phyloP scores from a whole-genome alignment of 2,888 invertebrate genomes.

The Dasysyrphus albostriatus region DNA sequence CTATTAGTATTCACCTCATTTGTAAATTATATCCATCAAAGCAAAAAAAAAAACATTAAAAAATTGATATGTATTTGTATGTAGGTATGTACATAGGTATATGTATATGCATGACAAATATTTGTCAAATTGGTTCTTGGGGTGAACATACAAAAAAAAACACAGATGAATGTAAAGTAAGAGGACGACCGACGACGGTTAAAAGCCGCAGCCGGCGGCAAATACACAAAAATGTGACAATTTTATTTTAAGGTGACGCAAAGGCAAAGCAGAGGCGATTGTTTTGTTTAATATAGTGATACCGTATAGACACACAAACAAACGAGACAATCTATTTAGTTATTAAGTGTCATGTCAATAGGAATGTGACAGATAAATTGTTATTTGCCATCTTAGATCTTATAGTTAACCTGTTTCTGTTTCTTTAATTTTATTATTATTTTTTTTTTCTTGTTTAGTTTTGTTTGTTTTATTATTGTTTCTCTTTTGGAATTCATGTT shows the following conservation, averaged over 20 bases:
- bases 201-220: not conserved
- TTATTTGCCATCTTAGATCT: constrained; percentile 64
- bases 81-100: too few species aligned
- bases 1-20: constrained; percentile 72
- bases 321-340: constrained; percentile 69
- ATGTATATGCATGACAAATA: constrained; percentile 8
- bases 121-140: constrained; percentile 26
- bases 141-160: constrained; percentile 7
- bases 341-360: constrained; percentile 73
- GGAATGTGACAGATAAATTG: constrained; percentile 68
- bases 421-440: constrained; percentile 15
- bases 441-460: constrained; percentile 16
- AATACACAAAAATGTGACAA: not conserved
- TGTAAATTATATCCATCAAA: constrained; percentile 48
- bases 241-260: not conserved
- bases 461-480: constrained; percentile 21
- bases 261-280: constrained; percentile 22
- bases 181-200: constrained; percentile 4
- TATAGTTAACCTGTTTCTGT: constrained; percentile 49
- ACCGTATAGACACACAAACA: constrained; percentile 5
- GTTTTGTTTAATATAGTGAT: constrained; percentile 25
- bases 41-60: constrained; percentile 24
- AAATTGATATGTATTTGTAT: not conserved
- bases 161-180: not conserved
- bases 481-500: constrained; percentile 48